These are phyloP conservation scores for Phocides pigmalion DNA, from an alignment of 1,140 invertebrate species.

Conservation along the genomic window DNA sequence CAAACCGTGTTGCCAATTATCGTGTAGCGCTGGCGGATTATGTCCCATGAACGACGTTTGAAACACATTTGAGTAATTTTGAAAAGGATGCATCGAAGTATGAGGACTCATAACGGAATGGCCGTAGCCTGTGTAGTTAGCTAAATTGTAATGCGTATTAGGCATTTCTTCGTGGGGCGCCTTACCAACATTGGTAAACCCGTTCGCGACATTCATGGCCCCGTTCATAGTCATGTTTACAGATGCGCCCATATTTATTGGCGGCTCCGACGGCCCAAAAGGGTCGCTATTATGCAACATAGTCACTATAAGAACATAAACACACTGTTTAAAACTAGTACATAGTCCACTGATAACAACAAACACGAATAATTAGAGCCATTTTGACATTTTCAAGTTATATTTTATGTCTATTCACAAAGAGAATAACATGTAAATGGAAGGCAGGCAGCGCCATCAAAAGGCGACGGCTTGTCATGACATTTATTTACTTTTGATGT, in stretches of 20 bases:
- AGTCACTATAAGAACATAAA: constrained; percentile 45
- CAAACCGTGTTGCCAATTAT: constrained; percentile 58
- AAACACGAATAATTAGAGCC: constrained; percentile 62
- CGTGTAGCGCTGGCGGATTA: constrained; percentile 45
- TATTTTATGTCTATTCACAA: constrained; percentile 1
- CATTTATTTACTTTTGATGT: constrained; percentile 9
- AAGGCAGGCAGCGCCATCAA: constrained; percentile 18
- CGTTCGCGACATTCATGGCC: constrained; percentile 58
- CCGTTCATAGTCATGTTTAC: constrained; percentile 58
- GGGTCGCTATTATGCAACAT: constrained; percentile 76
- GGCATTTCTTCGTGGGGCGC: constrained; percentile 49
- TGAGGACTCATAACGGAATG: constrained; percentile 50
- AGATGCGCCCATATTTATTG: constrained; percentile 57
- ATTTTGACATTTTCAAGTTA: constrained; percentile 59
- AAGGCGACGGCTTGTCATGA: constrained; percentile 19
- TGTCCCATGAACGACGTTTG: constrained; percentile 46
- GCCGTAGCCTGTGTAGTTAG: constrained; percentile 55
- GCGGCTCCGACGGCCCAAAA: constrained; percentile 64
- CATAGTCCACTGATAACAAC: constrained; percentile 47
- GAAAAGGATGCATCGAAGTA: constrained; percentile 52
- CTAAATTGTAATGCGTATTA: constrained; percentile 50
- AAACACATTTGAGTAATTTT: constrained; percentile 53
- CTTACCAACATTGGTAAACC: constrained; percentile 66
- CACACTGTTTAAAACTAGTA: constrained; percentile 41
- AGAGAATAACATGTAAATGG: constrained; percentile 6